These are phyloP conservation scores for Pogonomyrmex californicus DNA, from an alignment of 1,140 invertebrate species.

Conservation along the genomic window DNA sequence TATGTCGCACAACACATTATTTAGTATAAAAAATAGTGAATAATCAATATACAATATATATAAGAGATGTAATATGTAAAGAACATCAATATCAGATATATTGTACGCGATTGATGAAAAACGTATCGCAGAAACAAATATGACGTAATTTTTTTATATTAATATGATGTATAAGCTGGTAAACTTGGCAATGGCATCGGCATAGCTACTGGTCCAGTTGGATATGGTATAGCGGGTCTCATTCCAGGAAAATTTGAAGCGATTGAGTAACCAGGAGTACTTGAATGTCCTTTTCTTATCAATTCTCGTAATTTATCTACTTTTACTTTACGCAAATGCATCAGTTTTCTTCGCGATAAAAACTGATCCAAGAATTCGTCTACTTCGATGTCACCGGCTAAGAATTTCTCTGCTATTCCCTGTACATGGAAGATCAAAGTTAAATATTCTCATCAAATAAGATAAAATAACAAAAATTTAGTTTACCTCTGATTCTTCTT, in stretches of 20 bases:
- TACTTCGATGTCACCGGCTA: constrained; percentile 90
- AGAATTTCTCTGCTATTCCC: constrained; percentile 92
- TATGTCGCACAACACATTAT: neutral
- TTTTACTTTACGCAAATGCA: constrained; percentile 94
- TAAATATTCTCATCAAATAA: constrained; percentile 37
- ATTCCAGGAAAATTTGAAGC: constrained; percentile 81
- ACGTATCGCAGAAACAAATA: constrained; percentile 34
- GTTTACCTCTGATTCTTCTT: constrained; percentile 94
- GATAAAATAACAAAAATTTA: constrained; percentile 12
- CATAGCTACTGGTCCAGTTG: constrained; percentile 87
- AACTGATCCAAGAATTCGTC: constrained; percentile 94
- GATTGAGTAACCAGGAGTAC: constrained; percentile 80
- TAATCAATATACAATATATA: constrained; percentile 20
- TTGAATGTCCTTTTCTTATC: constrained; percentile 86
- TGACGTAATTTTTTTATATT: constrained; percentile 33
- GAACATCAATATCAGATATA: neutral
- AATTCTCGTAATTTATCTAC: constrained; percentile 95
- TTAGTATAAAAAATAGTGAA: constrained; percentile 32
- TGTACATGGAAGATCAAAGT: constrained; percentile 70
- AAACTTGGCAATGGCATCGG: constrained; percentile 86
- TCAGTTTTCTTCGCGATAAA: constrained; percentile 90
- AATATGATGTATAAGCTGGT: constrained; percentile 78
- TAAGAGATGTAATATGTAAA: neutral
- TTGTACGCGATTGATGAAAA: neutral
- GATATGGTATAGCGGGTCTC: constrained; percentile 86